Evolutionary conservation across 2,113 vertebrate genomes (phyloP), one percentile per base, ranked within the genome.

Genomic region (Pithys albifrons): DNA sequence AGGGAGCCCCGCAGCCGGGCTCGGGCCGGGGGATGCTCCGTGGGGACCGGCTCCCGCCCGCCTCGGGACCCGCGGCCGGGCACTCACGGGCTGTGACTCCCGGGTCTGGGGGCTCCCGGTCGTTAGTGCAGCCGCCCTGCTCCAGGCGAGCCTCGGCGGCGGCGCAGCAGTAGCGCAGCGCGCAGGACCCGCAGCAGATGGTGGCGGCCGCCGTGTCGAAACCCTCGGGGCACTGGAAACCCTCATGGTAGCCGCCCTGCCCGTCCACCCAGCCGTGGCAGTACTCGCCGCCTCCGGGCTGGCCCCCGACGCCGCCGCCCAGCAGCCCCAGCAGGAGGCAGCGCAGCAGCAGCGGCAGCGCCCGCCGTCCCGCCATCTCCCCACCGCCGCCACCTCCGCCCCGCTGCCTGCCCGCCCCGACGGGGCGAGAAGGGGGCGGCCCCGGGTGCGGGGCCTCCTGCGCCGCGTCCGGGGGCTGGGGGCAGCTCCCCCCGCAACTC

Each of bases 211-310:
- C 92, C 20, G 99, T 98, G 96, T 99, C 99, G 96, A 99, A 99
- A 97, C 98, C 98, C 98, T 99, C 99, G 22, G 99, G 99, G 96
- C 99, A 99, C 96, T 99, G 99, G 96, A 99, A 99, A 22, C 99
- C 99, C 5, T 99, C 99, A 51, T 99, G 99, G 94, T 99, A 98
- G 96, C 98, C 98, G 80, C 99, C 99, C 72, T 97, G 98, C 71
- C 92, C 85, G 98, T 99, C 99, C 98, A 99, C 89, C 99, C 99
- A 99, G 88, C 99, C 99, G 97, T 99, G 99, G 97, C 99, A 99
- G 90, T 99, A 99, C 95, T 99, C 99, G 85, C 98, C 98, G 75
- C 98, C 98, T 23, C 98, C 98, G 93, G 97, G 96, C 65, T 97
- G 98, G 73, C 98, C 97, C 52, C 97, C 96, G 90, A 98, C 96